phyloP scores from a whole-genome alignment of 64 coral and sea anemone genomes.

The Montipora cactus region DNA sequence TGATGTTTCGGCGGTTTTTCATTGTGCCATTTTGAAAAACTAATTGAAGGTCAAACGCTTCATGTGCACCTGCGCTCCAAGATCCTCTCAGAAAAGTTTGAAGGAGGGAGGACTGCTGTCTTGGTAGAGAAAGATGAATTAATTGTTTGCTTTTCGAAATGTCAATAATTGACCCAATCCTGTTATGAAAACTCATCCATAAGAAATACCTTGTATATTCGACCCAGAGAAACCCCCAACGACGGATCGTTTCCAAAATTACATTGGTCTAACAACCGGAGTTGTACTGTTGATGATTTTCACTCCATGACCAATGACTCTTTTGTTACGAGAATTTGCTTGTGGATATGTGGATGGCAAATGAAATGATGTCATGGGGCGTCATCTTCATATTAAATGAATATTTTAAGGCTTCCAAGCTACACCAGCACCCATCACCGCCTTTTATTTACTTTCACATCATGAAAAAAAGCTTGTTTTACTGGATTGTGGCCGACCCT shows the following conservation, averaged over 20 bases:
- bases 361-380: conserved; percentile 5
- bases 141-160: conserved; percentile 41
- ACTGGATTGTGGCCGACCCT: neutral
- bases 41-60: neutral
- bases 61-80: neutral
- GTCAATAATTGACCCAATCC: conserved; percentile 9
- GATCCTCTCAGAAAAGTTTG: neutral
- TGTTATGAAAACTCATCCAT: neutral
- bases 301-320: neutral
- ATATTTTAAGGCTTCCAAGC: conserved; percentile 23
- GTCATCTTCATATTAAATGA: conserved; percentile 29
- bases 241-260: neutral
- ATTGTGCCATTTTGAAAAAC: conserved; percentile 28
- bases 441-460: neutral
- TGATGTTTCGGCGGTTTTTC: neutral
- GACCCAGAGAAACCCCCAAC: neutral
- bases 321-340: neutral
- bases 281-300: neutral
- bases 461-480: neutral
- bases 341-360: conserved; percentile 10
- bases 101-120: neutral
- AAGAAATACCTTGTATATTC: neutral
- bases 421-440: neutral
- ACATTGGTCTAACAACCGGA: neutral
- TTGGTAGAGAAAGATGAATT: conserved; percentile 14